Conservation (phyloP, 2,888 invertebrate genomes). For the Halictus ligatus region DNA sequence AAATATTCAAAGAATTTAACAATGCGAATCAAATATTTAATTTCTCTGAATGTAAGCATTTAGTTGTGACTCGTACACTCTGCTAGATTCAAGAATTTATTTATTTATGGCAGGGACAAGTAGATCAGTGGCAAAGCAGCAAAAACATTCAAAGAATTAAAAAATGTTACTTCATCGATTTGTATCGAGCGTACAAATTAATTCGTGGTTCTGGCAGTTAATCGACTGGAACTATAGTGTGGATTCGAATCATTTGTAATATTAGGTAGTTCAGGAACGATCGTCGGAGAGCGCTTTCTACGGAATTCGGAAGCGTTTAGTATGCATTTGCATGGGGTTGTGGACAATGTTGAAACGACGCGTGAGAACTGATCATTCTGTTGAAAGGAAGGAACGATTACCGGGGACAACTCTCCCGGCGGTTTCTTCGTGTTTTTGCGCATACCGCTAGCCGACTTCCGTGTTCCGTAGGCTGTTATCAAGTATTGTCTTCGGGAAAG, state of each 20-base stretch:
- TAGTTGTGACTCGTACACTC: too few species aligned
- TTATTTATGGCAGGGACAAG: neutral
- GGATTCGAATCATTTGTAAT: too few species aligned
- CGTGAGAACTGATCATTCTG: conserved; percentile 42
- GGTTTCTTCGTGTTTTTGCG: conserved; percentile 69
- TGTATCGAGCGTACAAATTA: too few species aligned
- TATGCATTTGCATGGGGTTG: neutral
- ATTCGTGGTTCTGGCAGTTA: too few species aligned
- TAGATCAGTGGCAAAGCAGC: neutral
- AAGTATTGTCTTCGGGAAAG: conserved; percentile 43
- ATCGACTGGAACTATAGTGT: too few species aligned
- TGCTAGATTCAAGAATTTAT: too few species aligned
- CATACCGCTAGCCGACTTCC: conserved; percentile 67
- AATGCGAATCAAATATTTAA: neutral
- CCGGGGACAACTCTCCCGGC: conserved; percentile 45
- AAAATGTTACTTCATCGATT: neutral
- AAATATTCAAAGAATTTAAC: neutral
- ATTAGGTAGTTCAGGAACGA: neutral
- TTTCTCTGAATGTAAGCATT: neutral
- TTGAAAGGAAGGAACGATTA: conserved; percentile 51
- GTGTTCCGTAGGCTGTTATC: conserved; percentile 59
- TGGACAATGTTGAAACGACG: conserved; percentile 1
- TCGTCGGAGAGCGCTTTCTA: neutral
- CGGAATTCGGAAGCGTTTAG: conserved; percentile 1
- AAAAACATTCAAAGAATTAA: neutral